Conservation (phyloP, 2,888 invertebrate genomes). For the Andrena flavipes region DNA sequence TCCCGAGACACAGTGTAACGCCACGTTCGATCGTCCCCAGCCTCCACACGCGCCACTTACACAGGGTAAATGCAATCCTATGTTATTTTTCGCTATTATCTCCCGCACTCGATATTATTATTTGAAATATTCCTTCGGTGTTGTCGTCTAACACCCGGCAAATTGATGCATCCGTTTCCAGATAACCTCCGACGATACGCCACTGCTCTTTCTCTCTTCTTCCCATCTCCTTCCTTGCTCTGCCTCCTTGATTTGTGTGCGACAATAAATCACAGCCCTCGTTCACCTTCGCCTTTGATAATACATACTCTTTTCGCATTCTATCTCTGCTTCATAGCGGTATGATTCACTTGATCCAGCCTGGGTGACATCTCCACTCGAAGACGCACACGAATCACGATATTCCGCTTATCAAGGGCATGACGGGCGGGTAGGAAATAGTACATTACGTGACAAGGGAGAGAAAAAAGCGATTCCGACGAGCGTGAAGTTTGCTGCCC, state of each 20-base stretch:
- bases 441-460: too few relatives aligned
- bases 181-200: constrained; percentile 60
- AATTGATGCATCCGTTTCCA: constrained; percentile 42
- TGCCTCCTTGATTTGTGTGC: neutral
- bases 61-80: constrained; percentile 44
- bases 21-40: neutral
- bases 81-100: constrained; percentile 53
- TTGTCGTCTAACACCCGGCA: constrained; percentile 46
- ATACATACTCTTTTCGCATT: constrained; percentile 13
- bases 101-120: constrained; percentile 54
- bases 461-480: too few relatives aligned
- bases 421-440: neutral
- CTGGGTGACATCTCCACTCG: neutral
- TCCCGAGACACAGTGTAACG: neutral
- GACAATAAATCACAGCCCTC: constrained; percentile 39
- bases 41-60: neutral
- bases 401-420: constrained; percentile 16
- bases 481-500: too few relatives aligned
- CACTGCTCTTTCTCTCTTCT: neutral
- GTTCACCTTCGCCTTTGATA: constrained; percentile 30
- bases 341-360: constrained; percentile 14
- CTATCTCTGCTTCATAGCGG: neutral
- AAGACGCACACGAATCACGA: constrained; percentile 9
- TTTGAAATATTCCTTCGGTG: constrained; percentile 42
- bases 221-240: neutral